Evolutionary conservation across 2,888 invertebrate genomes (phyloP), one percentile per base, ranked within the genome.

Genomic region (Ecliptopera silaceata): DNA sequence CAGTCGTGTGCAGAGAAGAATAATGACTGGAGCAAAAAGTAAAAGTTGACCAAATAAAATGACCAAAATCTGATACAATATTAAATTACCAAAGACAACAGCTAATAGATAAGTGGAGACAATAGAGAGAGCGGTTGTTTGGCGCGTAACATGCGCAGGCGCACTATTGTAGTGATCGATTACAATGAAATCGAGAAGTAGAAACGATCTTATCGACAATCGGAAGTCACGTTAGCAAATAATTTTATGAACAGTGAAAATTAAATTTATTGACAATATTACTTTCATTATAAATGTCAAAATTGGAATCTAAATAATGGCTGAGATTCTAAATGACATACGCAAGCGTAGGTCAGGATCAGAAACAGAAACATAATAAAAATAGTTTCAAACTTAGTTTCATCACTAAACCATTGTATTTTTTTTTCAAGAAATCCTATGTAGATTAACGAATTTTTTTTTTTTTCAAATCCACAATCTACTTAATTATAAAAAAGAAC

Each of bases 101-200:
- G 46, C 74, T 73, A 26, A 77, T 55, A 77, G 80, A 81, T 82
- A 77, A 74, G 69, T 70, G 64, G 77, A 79, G 61, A 86, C 86
- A 87, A 86, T 86, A 79, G 87, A 80, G 83, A 84, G 84, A 85
- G 86, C 70, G 61, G 32, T 53, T 64, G 60, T 64, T 66, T 63
- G 54, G 56, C 59, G 58, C 44, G 71, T 61, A 66, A 71, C 69
- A 49, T 66, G 63, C 72, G 74, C 74, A 68, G 69, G 71, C 62
- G 55, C 71, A 53, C 47, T 50, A 31, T 41, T 52, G 51, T 44
- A 66, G 55, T 81, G 75, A 84, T 82, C 81, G 78, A 84, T 84
- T 82, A 81, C 79, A 69, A 79, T 76, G 76, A 77, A 66, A 63
- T 56, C 66, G 64, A 64, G 63, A 63, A 61, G 63, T 59, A 45